phyloP scores from a whole-genome alignment of 2,888 invertebrate species.

The Drosophila acutilabella region DNA sequence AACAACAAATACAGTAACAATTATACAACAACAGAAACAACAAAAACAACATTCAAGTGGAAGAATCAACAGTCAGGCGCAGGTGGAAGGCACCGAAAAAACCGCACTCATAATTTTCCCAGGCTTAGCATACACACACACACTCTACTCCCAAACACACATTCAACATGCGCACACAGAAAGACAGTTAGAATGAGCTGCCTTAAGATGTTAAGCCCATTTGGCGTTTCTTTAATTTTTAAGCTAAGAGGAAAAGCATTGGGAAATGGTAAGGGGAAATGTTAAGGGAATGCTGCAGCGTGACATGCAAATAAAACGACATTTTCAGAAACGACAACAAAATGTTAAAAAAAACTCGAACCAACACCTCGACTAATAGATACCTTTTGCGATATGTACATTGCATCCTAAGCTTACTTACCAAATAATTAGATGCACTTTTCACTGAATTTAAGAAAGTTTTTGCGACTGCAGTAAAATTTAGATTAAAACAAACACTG shows the following conservation, averaged over 20 bases:
- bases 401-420: too few species aligned
- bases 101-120: slow-evolving; percentile 56
- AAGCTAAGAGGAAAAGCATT: slow-evolving; percentile 6
- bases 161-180: neutral
- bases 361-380: neutral
- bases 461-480: too few species aligned
- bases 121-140: slow-evolving; percentile 38
- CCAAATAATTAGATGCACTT: too few species aligned
- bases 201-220: slow-evolving; percentile 75
- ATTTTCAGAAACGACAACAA: slow-evolving; percentile 47
- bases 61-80: slow-evolving; percentile 64
- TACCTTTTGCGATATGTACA: neutral
- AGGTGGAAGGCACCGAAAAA: slow-evolving; percentile 44
- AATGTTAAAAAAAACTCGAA: neutral
- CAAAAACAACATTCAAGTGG: slow-evolving; percentile 31
- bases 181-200: slow-evolving; percentile 47
- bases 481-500: too few species aligned
- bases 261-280: neutral
- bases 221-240: slow-evolving; percentile 78
- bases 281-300: slow-evolving; percentile 38
- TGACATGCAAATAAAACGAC: slow-evolving; percentile 75
- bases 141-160: slow-evolving; percentile 1
- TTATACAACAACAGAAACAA: slow-evolving; percentile 15
- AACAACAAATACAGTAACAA: slow-evolving; percentile 50
- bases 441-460: too few species aligned